Percentiles rank a stretch among this genome's conserved stretches.
These are phyloP conservation scores for Phoxinus dragarum DNA, from an alignment of 2,797 vertebrate species.

Conservation along the genomic window DNA sequence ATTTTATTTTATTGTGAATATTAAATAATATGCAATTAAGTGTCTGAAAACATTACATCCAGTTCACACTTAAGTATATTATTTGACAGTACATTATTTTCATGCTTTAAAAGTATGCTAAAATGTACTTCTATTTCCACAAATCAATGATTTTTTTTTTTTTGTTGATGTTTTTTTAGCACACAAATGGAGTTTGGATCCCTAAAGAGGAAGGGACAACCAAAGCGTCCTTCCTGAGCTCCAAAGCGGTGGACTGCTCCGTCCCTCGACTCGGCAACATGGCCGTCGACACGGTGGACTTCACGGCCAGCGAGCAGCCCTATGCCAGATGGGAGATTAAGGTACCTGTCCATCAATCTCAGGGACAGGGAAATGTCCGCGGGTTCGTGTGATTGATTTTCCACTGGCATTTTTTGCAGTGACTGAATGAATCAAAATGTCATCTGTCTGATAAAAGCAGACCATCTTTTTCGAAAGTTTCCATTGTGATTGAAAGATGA, in stretches of 20 bases:
- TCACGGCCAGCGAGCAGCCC: conserved; percentile 78
- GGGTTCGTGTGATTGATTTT: conserved; percentile 20
- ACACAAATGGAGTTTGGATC: conserved; percentile 75
- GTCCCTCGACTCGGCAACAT: conserved; percentile 76
- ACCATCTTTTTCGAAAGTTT: not conserved
- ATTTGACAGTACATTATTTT: not conserved
- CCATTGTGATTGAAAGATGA: conserved; percentile 32
- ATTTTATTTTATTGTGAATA: not conserved
- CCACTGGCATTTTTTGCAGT: not conserved
- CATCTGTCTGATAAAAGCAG: conserved; percentile 4
- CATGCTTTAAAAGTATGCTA: not conserved
- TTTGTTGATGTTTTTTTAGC: conserved; percentile 66
- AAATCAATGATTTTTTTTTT: not conserved
- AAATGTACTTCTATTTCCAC: not conserved
- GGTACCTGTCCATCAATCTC: conserved; percentile 64
- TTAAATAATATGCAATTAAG: not conserved
- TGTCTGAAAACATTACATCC: not conserved
- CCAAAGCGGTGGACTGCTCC: conserved; percentile 78
- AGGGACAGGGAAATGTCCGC: not conserved
- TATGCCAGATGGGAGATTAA: conserved; percentile 86
- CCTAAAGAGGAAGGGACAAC: conserved; percentile 76
- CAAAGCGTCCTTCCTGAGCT: conserved; percentile 82
- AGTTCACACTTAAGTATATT: not conserved
- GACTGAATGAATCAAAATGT: conserved; percentile 36
- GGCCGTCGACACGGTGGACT: conserved; percentile 70